Percentiles rank a stretch among this genome's conserved stretches.
Conservation (phyloP, 2,888 invertebrate species). For the Venustoraphidia nigricollis region DNA sequence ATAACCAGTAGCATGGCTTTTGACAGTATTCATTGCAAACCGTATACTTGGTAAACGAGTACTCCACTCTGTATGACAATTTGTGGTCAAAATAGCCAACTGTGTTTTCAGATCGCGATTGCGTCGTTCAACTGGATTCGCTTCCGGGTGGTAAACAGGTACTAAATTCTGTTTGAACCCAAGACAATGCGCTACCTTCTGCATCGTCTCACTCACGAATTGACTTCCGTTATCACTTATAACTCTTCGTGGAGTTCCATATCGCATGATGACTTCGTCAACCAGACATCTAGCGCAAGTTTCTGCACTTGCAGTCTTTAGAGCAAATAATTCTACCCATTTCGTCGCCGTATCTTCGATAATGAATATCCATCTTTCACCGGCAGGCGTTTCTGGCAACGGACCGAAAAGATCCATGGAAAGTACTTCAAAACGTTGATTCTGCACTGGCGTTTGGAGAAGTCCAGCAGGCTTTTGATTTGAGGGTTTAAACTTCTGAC, state of each 20-base stretch:
- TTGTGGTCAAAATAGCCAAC: conserved; percentile 14
- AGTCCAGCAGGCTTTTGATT: conserved; percentile 6
- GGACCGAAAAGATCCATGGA: conserved; percentile 5
- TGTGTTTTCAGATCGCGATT: conserved; percentile 19
- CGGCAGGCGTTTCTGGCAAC: background rate
- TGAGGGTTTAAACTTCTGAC: conserved; percentile 9
- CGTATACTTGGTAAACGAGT: conserved; percentile 13
- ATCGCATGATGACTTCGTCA: conserved; percentile 18
- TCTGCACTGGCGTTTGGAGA: conserved; percentile 2
- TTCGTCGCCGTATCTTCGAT: conserved; percentile 2
- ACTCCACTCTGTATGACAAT: conserved; percentile 15
- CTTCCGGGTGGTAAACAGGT: conserved; percentile 20
- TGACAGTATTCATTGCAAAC: conserved; percentile 16
- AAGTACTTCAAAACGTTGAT: conserved; percentile 2
- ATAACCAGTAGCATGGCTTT: conserved; percentile 11
- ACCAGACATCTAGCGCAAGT: conserved; percentile 15
- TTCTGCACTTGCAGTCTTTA: conserved; percentile 16
- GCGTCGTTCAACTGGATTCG: conserved; percentile 19
- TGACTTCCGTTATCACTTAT: too few species aligned
- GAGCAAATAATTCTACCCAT: conserved; percentile 14
- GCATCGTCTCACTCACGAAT: too few species aligned
- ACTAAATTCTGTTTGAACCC: background rate
- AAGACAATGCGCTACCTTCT: too few species aligned
- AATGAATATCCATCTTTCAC: conserved; percentile 18
- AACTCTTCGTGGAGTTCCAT: conserved; percentile 17